A percentile compares a stretch with the other conserved stretches of the same genome.
Conservation (phyloP, 2,888 invertebrate species). For the Melanostoma scalare region DNA sequence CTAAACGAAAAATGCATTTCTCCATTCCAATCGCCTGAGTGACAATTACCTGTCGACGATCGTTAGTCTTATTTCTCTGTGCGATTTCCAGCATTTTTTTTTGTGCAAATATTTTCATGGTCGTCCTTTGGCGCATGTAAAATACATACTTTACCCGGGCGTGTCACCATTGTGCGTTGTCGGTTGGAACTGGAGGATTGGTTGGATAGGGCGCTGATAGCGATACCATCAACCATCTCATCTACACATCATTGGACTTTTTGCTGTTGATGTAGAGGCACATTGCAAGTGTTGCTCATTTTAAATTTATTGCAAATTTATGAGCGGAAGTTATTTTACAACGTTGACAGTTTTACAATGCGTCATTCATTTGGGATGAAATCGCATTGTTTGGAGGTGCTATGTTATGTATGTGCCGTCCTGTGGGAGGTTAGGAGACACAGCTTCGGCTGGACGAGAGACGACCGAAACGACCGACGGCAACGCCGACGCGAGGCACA, state of each 20-base stretch:
- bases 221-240: constrained; percentile 10
- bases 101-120: constrained; percentile 1
- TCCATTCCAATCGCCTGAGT: constrained; percentile 12
- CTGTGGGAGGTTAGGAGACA: constrained; percentile 2
- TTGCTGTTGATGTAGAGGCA: not conserved
- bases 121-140: constrained; percentile 64
- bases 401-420: not conserved
- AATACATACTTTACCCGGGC: constrained; percentile 57
- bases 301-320: constrained; percentile 72
- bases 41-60: constrained; percentile 63
- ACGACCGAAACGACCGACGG: not conserved
- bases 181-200: not conserved
- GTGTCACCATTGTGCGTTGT: not conserved
- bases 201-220: not conserved
- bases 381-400: constrained; percentile 30
- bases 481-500: not conserved
- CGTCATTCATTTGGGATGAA: constrained; percentile 60
- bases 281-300: constrained; percentile 65
- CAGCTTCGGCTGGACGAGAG: not conserved
- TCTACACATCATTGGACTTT: not conserved
- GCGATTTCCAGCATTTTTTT: constrained; percentile 18
- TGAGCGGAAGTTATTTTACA: constrained; percentile 73
- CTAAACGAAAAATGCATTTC: constrained; percentile 44
- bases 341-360: constrained; percentile 72
- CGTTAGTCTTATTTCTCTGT: constrained; percentile 31